Evolutionary conservation across 1,140 invertebrate genomes (phyloP), one percentile per base, ranked within the genome.

Genomic region (fruit fly (Drosophila melanogaster)): DNA sequence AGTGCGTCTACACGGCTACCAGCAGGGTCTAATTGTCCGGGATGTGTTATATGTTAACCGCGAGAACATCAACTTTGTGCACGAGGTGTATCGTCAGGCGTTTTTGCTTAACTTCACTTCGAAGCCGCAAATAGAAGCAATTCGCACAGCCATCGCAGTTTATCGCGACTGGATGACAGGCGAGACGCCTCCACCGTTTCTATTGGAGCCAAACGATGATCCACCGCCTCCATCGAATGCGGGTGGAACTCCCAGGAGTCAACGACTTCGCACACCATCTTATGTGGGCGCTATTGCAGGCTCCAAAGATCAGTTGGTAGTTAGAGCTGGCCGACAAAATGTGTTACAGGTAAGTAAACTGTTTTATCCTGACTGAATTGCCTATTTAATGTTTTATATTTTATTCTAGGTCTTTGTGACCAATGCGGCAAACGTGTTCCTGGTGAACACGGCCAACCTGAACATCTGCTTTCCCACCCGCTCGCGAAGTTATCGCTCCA

Each of bases 81-180:
- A 99, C 87, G 98, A 99, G 93, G 94, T 99, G 30, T 97, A 99
- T 83, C 94, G 98, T 53, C 98, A 99, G 93, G 97, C 98, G 17
- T 97, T 99, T 92, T 93, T 98, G 17, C 93, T 99, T 57, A 97
- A 97, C 77, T 98, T 98, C 90, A 95, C 95, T 30, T 81, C 92
- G 12, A 91, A 91, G 65, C 59, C 84, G 1, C 96, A 98, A 91
- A 96, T 97, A 6, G 95, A 95, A 60, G 97, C 98, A 3, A 97
- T 98, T 62, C 93, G 97, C 40, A 96, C 96, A 87, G 97, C 98
- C 40, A 98, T 99, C 75, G 94, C 95, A 55, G 96, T 98, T n/a
- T 99, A 99, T 90, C 97, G 98, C 92, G 98, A 99, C 92, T 98
- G 98, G 96, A 98, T 93, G 95, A 97, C 94, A 89, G 93, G 95